Percentiles rank a stretch among this genome's conserved stretches.
Evolutionary conservation across 2,113 vertebrate species (phyloP).

Genomic region (Pogonocichla stellata): DNA sequence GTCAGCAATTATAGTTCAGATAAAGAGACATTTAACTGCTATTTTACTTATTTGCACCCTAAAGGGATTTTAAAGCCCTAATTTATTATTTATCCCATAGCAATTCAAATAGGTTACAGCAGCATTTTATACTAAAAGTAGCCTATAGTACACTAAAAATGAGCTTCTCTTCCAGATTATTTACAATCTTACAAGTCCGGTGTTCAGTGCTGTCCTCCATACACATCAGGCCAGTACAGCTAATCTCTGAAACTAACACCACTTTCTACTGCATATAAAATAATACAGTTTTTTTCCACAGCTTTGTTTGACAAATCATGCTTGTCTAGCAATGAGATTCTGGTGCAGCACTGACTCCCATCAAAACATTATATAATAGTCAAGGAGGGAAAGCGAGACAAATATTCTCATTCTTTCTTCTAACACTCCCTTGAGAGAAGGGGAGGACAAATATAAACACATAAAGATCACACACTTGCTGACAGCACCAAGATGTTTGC

Average conservation of each 20-base stretch:
- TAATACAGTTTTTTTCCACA: accelerated
- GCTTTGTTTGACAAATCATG: neutral
- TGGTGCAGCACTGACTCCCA: neutral
- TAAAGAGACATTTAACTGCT: neutral
- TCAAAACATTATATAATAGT: neutral
- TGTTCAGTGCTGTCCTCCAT: neutral
- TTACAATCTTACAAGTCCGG: neutral
- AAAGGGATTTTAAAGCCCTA: neutral
- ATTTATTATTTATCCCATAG: neutral
- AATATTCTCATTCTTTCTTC: neutral
- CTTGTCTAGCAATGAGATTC: neutral
- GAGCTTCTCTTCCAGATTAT: neutral
- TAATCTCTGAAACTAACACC: neutral
- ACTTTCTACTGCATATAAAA: neutral
- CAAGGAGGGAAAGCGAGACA: neutral
- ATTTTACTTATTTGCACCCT: neutral
- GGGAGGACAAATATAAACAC: neutral
- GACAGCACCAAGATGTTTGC: neutral
- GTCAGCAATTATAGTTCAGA: neutral
- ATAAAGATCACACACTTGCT: neutral
- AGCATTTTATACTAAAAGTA: neutral
- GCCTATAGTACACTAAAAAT: neutral
- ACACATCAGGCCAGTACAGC: neutral
- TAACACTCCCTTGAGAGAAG: neutral
- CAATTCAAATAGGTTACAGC: neutral